Evolutionary conservation across 2,888 invertebrate genomes (phyloP), one percentile per base, ranked within the genome.

Genomic region (Magallana nippona): DNA sequence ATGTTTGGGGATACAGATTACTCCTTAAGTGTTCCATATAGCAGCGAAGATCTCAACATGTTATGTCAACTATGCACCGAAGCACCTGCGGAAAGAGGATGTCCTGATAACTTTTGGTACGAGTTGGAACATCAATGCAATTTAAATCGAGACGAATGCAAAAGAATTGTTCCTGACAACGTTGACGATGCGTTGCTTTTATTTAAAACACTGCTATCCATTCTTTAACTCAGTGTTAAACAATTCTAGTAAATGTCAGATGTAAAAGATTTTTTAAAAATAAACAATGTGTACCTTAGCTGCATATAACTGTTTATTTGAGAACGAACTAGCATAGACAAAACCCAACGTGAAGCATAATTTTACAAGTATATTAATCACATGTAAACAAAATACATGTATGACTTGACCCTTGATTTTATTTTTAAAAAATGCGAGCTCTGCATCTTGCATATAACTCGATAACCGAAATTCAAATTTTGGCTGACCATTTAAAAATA

Each of bases 1-100:
- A 56, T 62, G 10, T 82, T 44, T 58, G 82, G 78, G 22, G 19
- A 27, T 55, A 17, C 1, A 13, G 82, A 85, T 32, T 85, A 55
- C 32, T 81, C 83, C 5, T 32, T 83, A 10, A n/a, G 62, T 15
- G 56, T 60, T 13, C 83, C 78, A 32, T 77, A 32, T 77, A 55
- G 22, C 63, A 71, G 55, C 55, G n/a, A 71, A 32, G 17, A 56
- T 82, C 55, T 82, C 27, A 10, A n/a, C 60, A 60, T 60, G n/a
- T 60, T 60, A 60, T 19, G 60, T 60, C 60, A 81, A 5, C 17
- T 62, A 8, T 81, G 44, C 62, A 62, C 81, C 5, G 60, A 81
- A 57, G 22, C 79, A 57, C 19, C 58, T 56, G 27, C 55, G 5
- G 22, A 27, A 17, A 79, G 19, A 27, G 79, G 79, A 22, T 79